Evolutionary conservation across 1,140 invertebrate genomes (phyloP).

Genomic region (Drosophila tropicalis): DNA sequence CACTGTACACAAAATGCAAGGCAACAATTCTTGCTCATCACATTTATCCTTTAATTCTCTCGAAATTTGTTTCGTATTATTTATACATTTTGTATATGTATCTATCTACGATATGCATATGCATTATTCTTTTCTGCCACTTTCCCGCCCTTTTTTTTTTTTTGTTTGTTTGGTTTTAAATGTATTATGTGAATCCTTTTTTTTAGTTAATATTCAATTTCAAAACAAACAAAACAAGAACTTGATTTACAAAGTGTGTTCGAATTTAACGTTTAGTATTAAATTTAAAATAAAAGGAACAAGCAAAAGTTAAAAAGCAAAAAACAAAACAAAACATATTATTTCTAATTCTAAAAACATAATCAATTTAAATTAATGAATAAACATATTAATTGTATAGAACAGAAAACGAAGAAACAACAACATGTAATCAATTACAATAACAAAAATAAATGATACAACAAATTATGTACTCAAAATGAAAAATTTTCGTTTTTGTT

Average conservation of each 20-base stretch:
- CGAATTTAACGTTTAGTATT: conserved; percentile 81
- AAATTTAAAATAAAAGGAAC: conserved; percentile 47
- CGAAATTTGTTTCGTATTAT: conserved; percentile 60
- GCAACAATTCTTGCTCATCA: conserved; percentile 62
- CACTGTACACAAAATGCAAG: conserved; percentile 75
- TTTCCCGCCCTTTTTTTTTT: conserved; percentile 41
- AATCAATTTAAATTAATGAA: conserved; percentile 77
- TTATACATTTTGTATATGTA: conserved; percentile 45
- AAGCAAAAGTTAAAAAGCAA: conserved; percentile 13
- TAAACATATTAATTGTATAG: conserved; percentile 72
- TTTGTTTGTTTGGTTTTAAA: conserved; percentile 29
- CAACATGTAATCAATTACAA: conserved; percentile 76
- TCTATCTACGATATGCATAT: not conserved
- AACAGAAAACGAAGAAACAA: conserved; percentile 41
- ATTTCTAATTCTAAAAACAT: conserved; percentile 66
- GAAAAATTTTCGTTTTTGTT: not conserved
- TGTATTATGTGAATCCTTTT: conserved; percentile 45
- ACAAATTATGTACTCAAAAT: conserved; percentile 70
- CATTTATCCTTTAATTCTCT: conserved; percentile 54
- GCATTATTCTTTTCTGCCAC: conserved; percentile 53
- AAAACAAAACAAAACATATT: conserved; percentile 38
- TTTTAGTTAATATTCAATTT: conserved; percentile 46
- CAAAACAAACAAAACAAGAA: conserved; percentile 41
- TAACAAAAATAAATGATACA: conserved; percentile 62
- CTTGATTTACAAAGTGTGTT: conserved; percentile 75